Evolutionary conservation across 2,113 vertebrate species (phyloP).

Genomic region (Ondatra zibethicus): DNA sequence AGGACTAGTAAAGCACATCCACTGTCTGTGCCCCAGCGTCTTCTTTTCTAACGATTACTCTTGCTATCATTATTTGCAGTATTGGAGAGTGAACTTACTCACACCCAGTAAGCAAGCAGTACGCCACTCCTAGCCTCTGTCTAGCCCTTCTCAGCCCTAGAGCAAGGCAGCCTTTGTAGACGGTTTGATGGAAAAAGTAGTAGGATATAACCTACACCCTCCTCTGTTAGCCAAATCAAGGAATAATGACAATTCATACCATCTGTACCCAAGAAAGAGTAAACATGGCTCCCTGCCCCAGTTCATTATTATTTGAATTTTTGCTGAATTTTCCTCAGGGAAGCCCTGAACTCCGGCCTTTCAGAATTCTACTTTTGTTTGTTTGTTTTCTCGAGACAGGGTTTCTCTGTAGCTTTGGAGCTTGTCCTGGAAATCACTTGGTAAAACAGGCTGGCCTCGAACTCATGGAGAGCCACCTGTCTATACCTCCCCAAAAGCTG

Average conservation of each 20-base stretch:
- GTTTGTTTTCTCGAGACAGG: no score
- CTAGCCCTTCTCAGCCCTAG: background rate
- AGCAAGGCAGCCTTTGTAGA: background rate
- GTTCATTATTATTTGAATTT: background rate
- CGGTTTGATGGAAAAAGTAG: background rate
- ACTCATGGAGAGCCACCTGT: no score
- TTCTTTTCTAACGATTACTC: background rate
- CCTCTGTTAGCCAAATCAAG: background rate
- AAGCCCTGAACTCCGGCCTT: background rate
- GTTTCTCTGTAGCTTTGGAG: no score
- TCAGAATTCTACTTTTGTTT: background rate
- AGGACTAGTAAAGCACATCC: background rate
- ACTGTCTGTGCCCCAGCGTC: background rate
- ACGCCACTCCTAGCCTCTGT: background rate
- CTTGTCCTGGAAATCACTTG: no score
- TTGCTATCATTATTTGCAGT: background rate
- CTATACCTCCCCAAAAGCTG: no score
- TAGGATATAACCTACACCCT: background rate
- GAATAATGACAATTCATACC: background rate
- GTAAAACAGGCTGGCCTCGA: no score
- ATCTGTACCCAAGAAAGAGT: background rate
- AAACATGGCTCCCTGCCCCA: background rate
- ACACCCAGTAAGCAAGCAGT: background rate
- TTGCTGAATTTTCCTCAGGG: slow-evolving; percentile 20
- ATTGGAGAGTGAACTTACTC: background rate